These are phyloP conservation scores for Zaprionus camerounensis DNA, from an alignment of 1,140 invertebrate species.

Conservation along the genomic window DNA sequence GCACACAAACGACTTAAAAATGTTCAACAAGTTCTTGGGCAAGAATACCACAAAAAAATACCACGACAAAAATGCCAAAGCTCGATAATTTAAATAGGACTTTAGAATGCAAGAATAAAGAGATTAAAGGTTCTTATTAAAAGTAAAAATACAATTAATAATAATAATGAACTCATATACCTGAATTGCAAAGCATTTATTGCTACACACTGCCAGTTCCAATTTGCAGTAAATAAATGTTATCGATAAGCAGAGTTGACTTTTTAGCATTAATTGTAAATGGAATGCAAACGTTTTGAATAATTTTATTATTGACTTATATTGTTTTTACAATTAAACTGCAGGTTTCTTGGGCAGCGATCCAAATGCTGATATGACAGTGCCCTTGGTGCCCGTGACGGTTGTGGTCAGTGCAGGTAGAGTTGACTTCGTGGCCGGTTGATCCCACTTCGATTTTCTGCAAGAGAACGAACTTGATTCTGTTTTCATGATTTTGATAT, in stretches of 20 bases:
- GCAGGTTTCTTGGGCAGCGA: conserved; percentile 91
- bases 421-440: conserved; percentile 87
- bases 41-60: conserved; percentile 22
- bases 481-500: neutral
- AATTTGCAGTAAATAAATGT: neutral
- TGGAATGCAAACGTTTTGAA: neutral
- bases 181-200: neutral
- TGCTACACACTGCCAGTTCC: neutral
- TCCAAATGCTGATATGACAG: conserved; percentile 94
- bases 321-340: conserved; percentile 26
- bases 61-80: neutral
- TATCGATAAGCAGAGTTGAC: conserved; percentile 17
- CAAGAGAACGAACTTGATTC: conserved; percentile 4
- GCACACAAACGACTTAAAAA: conserved; percentile 10
- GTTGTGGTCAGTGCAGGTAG: conserved; percentile 90
- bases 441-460: conserved; percentile 96
- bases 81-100: neutral
- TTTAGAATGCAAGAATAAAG: neutral
- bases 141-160: neutral
- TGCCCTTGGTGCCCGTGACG: conserved; percentile 93
- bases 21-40: conserved; percentile 1
- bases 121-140: no score
- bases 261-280: neutral
- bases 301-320: conserved; percentile 17
- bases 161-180: neutral